Conservation (phyloP, 2,888 invertebrate species). For the Coleophora flavipennella region DNA sequence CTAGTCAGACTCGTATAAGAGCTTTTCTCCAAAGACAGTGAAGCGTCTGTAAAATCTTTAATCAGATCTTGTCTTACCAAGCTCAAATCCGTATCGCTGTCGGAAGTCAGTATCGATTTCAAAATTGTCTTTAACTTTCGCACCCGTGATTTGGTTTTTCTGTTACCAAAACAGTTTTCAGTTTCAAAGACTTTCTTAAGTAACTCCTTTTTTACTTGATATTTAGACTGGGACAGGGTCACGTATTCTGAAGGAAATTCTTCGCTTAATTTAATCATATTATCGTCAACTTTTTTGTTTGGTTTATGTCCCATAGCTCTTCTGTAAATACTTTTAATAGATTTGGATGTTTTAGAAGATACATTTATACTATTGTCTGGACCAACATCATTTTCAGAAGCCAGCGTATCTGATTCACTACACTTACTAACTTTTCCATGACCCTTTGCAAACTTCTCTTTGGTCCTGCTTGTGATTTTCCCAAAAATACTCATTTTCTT, state of each 20-base stretch:
- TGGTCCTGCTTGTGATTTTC: too few species aligned
- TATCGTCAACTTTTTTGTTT: conserved; percentile 2
- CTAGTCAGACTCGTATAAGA: too few species aligned
- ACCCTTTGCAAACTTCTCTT: too few species aligned
- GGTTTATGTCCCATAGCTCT: not conserved
- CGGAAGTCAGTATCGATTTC: conserved; percentile 38
- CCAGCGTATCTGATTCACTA: too few species aligned
- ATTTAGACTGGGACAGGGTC: not conserved
- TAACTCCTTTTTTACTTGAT: conserved; percentile 35
- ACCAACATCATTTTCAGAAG: too few species aligned
- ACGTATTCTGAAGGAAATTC: not conserved
- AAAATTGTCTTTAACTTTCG: conserved; percentile 32
- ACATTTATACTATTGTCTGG: too few species aligned
- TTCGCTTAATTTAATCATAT: not conserved
- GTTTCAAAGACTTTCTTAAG: conserved; percentile 38
- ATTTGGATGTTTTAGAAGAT: too few species aligned
- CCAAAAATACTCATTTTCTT: too few species aligned
- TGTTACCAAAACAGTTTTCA: conserved; percentile 22
- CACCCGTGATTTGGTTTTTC: conserved; percentile 29
- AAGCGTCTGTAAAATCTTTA: conserved; percentile 31
- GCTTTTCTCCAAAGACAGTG: conserved; percentile 3
- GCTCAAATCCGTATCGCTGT: conserved; percentile 22
- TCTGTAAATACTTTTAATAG: too few species aligned
- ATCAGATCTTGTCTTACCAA: conserved; percentile 23
- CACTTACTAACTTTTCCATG: too few species aligned